Base-by-base conservation (phyloP, 92 coral and sea anemone species). In the Porites cylindrica region DNA sequence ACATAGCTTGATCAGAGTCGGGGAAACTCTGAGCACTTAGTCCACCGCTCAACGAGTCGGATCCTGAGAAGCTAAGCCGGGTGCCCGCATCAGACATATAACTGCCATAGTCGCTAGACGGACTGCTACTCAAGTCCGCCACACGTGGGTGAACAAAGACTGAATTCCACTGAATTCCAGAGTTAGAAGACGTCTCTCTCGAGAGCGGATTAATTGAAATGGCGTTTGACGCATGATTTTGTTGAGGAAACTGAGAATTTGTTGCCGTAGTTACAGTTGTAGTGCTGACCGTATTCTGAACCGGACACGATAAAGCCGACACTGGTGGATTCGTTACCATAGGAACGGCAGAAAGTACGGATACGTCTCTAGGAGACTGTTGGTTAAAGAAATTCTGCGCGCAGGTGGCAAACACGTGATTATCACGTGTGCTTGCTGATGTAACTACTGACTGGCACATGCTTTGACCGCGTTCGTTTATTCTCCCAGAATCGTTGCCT, bases 91-190 rank as follows among this genome's bases (percentile, higher is more conserved):
- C 95, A 51, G 95, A 92, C 83, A 92, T 82, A 21, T 85, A 91
- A 72, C 95, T 92, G 2, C 95, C 95, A 90, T 92, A 92, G 75
- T 92, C 95, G 26, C 95, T 92, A 2, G 95, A 92, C 0, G 95
- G 95, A 78, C 95, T 92, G 82, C 91, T 86, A 18, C 95, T 83
- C 20, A 88, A 29, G 66, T 83, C 87, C 12, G 81, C 72, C 23
- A 83, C n/a, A 63, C 87, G 87, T 50, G 80, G 87, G 63, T 83
- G 67, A 2, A 83, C 24, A 18, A 74, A 62, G 61, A 83, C 13
- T 10, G 80, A 72, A 82, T 72, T 82, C 86, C 86, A 82, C 61
- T 82, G 87, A 64, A 83, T 83, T 20, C 81, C 87, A 47, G 63
- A 20, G 52, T n/a, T 74, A 2, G 74, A 81, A 60, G 52, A 14